Conservation (phyloP, 2,113 vertebrate genomes). For the Oxygymnocypris stewartii region DNA sequence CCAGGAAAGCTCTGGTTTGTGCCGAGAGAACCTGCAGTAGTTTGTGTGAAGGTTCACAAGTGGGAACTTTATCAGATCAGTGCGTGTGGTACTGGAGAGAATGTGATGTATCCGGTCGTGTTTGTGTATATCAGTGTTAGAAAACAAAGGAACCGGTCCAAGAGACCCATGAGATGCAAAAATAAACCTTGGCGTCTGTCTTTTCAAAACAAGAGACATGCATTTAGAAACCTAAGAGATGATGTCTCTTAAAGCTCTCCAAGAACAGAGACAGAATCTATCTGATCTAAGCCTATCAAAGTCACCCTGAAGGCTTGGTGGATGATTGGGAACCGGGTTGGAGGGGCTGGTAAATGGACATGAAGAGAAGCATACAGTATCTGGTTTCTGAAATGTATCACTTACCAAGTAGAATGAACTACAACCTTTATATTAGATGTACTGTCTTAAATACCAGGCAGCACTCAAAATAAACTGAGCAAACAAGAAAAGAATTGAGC, state of each 20-base stretch:
- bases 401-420: neutral
- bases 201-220: neutral
- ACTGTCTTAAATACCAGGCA: neutral
- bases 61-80: slow-evolving; percentile 12
- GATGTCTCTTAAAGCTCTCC: neutral
- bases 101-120: neutral
- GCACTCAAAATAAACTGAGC: neutral
- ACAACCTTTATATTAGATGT: neutral
- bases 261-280: neutral
- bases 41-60: neutral
- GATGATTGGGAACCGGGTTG: neutral
- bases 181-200: neutral
- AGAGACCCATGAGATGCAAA: neutral
- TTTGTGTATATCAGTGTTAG: neutral
- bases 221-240: neutral
- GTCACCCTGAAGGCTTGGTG: neutral
- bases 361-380: neutral
- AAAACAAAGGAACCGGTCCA: neutral
- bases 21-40: neutral
- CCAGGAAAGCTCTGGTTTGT: neutral
- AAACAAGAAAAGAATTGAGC: neutral
- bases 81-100: neutral
- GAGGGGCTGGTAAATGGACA: neutral
- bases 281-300: neutral
- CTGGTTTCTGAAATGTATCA: neutral